phyloP scores from a whole-genome alignment of 2,888 invertebrate species.

The Scaptomyza polygonia region DNA sequence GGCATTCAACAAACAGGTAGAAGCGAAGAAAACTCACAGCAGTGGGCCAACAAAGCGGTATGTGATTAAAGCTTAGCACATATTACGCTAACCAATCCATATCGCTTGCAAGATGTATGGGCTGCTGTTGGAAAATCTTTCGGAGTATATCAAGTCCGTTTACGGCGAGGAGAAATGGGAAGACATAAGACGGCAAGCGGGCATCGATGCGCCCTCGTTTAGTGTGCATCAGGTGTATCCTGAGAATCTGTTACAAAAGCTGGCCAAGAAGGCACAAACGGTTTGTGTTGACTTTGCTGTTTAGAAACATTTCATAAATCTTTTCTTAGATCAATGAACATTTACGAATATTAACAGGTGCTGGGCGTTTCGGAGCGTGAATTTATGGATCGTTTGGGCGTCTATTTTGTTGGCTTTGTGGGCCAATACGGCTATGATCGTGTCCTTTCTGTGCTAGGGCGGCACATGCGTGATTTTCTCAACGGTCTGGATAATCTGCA shows the following conservation, averaged over 20 bases:
- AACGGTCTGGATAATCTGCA: slow-evolving; percentile 98
- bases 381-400: slow-evolving; percentile 97
- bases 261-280: slow-evolving; percentile 94
- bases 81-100: slow-evolving; percentile 2
- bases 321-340: too few relatives aligned
- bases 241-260: slow-evolving; percentile 92
- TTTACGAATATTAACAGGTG: slow-evolving; percentile 86
- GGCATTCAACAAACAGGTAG: slow-evolving; percentile 15
- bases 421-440: slow-evolving; percentile 97
- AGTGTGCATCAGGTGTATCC: slow-evolving; percentile 97
- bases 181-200: slow-evolving; percentile 92
- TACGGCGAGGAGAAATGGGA: slow-evolving; percentile 98
- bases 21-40: not conserved
- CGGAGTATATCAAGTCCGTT: slow-evolving; percentile 95
- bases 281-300: slow-evolving; percentile 82
- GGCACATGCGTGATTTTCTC: slow-evolving; percentile 97
- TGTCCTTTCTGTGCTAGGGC: slow-evolving; percentile 94
- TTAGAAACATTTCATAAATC: too few relatives aligned
- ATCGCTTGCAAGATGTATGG: slow-evolving; percentile 92
- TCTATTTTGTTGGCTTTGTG: slow-evolving; percentile 96
- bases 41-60: slow-evolving; percentile 15
- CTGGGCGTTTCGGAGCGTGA: slow-evolving; percentile 94
- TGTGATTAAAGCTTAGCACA: slow-evolving; percentile 7
- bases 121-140: slow-evolving; percentile 95
- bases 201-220: slow-evolving; percentile 94